phyloP scores from a whole-genome alignment of 1,140 invertebrate genomes.

The Pseudachorutes palmiensis region DNA sequence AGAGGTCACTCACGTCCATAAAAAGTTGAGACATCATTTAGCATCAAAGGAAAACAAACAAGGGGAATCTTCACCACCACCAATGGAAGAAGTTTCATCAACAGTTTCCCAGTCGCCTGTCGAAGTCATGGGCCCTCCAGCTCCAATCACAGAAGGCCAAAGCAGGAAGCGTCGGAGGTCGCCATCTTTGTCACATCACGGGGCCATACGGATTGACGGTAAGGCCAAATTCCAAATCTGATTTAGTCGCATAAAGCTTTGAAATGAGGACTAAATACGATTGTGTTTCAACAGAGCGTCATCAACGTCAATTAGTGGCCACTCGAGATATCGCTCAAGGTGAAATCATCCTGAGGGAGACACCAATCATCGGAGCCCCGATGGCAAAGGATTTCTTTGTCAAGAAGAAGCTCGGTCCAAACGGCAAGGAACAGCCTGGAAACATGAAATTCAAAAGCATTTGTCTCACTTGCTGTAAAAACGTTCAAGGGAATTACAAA shows the following conservation, averaged over 20 bases:
- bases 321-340: constrained; percentile 25
- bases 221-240: neutral
- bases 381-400: constrained; percentile 1
- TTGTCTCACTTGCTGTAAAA: constrained; percentile 31
- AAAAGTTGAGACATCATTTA: neutral
- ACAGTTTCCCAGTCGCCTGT: neutral
- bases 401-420: neutral
- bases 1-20: neutral
- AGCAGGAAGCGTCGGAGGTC: neutral
- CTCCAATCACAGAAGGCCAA: neutral
- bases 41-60: neutral
- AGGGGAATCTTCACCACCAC: neutral
- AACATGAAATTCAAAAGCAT: constrained; percentile 20
- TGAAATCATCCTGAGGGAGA: constrained; percentile 28
- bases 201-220: neutral
- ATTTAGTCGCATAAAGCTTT: neutral
- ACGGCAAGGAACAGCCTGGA: neutral
- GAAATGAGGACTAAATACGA: neutral
- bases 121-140: neutral
- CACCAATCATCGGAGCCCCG: constrained; percentile 28
- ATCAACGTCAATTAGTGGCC: constrained; percentile 24
- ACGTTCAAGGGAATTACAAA: constrained; percentile 25
- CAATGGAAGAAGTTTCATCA: neutral
- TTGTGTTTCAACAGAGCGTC: neutral
- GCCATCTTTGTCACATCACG: neutral